Evolutionary conservation across 1,140 invertebrate species (phyloP), one percentile per base, ranked within the genome.

Genomic region (Glossosoma conforme): DNA sequence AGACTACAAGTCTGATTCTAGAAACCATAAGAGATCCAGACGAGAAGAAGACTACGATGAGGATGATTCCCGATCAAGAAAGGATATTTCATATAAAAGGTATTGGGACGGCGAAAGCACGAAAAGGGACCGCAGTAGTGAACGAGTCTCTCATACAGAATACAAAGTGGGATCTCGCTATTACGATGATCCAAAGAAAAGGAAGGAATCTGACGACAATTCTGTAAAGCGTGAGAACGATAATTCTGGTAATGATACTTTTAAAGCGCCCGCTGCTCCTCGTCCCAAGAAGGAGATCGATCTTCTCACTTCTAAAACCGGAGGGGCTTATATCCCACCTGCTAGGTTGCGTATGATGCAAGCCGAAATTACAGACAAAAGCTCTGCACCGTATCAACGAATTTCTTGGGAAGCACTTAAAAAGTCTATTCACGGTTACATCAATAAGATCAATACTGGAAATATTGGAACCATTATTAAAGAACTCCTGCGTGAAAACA

Each of bases 331-430:
- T 60, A 99, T 99, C 62, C 97, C 97, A 1, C 97, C 97, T 2
- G 96, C 96, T 0, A 94, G 91, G 66, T 72, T 99, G 5, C 78
- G 86, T 35, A 80, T 96, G 79, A 93, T 98, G 90, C 93, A 98
- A 75, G 87, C 86, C 0, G 83, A 88, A 65, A 95, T 97, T 15
- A 93, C 88, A 0, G 93, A 98, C 62, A 98, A 98, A 72, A 81
- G 84, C 1, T 92, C 91, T 58, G 81, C 85, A 10, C 89, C 90
- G 8, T 99, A 93, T 75, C 97, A 99, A 71, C 77, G 97, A 57
- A 85, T 99, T 10, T 87, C 96, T 2, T 99, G 97, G 97, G 97
- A 99, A 78, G 93, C 93, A 0, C 69, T 99, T 11, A 99, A 99
- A 65, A 99, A 99, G 66, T 97, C 93, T n/a, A 94, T 99, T 53